Conservation (phyloP, 2,888 invertebrate genomes). For the Megaustenia siamemsis region DNA sequence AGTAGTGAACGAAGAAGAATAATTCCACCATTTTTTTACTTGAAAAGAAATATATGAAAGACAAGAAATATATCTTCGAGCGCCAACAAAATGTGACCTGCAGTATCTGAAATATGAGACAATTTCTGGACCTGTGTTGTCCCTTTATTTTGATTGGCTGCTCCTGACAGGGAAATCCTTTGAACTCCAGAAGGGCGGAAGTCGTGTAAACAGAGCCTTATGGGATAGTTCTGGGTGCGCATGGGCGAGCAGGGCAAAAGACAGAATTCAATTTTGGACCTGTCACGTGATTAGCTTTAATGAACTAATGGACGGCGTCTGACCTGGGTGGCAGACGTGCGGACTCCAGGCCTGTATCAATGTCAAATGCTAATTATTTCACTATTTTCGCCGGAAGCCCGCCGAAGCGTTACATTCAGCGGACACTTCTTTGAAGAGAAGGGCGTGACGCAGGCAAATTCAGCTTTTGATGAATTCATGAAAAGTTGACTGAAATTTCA, state of each 20-base stretch:
- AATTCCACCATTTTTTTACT: not conserved
- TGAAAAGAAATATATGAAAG: too few relatives aligned
- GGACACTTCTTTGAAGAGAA: not conserved
- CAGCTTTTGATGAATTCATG: too few relatives aligned
- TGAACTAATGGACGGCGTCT: conserved; percentile 1
- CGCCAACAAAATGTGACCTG: not conserved
- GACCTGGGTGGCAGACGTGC: conserved; percentile 30
- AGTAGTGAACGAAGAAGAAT: too few relatives aligned
- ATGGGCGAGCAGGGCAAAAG: conserved; percentile 12
- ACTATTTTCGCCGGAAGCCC: not conserved
- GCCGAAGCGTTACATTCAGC: not conserved
- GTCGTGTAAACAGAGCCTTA: conserved; percentile 27
- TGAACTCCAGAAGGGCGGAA: conserved; percentile 25
- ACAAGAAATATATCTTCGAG: too few relatives aligned
- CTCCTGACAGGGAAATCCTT: not conserved
- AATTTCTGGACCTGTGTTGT: not conserved
- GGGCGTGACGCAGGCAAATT: not conserved
- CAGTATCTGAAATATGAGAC: not conserved
- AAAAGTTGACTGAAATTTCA: not conserved
- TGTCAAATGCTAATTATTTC: conserved; percentile 18
- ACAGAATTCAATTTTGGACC: conserved; percentile 34
- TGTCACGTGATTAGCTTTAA: conserved; percentile 22
- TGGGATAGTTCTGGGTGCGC: conserved; percentile 35
- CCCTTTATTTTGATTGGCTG: conserved; percentile 10
- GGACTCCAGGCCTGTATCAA: conserved; percentile 28